phyloP scores from a whole-genome alignment of 2,888 invertebrate species.

The Zygogramma bicolorata region DNA sequence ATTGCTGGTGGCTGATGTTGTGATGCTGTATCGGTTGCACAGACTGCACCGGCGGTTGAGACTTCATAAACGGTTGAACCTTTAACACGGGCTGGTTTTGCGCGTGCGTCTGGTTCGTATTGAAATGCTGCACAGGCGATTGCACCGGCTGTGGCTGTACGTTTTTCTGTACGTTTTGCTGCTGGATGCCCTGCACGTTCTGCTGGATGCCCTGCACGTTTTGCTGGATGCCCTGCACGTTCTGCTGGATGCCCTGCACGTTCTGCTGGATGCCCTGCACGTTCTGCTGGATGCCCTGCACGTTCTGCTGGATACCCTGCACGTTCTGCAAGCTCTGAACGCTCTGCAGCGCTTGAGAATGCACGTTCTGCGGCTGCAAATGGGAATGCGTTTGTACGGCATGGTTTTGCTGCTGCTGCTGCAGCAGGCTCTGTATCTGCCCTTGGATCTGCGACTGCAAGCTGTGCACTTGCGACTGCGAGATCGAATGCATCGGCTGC shows the following conservation, averaged over 20 bases:
- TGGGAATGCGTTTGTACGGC: constrained; percentile 53
- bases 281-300: constrained; percentile 34
- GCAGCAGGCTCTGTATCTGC: constrained; percentile 55
- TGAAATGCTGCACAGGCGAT: constrained; percentile 46
- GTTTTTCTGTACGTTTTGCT: constrained; percentile 40
- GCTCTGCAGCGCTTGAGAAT: constrained; percentile 44
- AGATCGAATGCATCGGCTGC: constrained; percentile 56
- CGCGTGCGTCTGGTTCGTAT: constrained; percentile 47
- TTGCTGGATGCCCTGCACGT: constrained; percentile 44
- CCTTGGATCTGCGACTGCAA: constrained; percentile 61
- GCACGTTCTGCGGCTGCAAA: constrained; percentile 50
- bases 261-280: constrained; percentile 36
- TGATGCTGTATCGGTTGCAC: constrained; percentile 61
- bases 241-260: constrained; percentile 35
- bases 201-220: constrained; percentile 37
- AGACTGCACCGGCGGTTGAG: constrained; percentile 64
- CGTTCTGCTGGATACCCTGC: constrained; percentile 42
- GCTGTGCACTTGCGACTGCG: constrained; percentile 59
- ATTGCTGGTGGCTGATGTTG: constrained; percentile 49
- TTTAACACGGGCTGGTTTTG: constrained; percentile 60
- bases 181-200: constrained; percentile 37
- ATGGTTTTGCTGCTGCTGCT: constrained; percentile 54
- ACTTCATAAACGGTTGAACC: constrained; percentile 64
- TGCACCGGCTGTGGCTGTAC: constrained; percentile 43
- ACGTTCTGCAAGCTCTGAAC: constrained; percentile 41